Evolutionary conservation across 2,797 vertebrate genomes (phyloP), one percentile per base, ranked within the genome.

Genomic region (Buphagus erythrorhynchus): DNA sequence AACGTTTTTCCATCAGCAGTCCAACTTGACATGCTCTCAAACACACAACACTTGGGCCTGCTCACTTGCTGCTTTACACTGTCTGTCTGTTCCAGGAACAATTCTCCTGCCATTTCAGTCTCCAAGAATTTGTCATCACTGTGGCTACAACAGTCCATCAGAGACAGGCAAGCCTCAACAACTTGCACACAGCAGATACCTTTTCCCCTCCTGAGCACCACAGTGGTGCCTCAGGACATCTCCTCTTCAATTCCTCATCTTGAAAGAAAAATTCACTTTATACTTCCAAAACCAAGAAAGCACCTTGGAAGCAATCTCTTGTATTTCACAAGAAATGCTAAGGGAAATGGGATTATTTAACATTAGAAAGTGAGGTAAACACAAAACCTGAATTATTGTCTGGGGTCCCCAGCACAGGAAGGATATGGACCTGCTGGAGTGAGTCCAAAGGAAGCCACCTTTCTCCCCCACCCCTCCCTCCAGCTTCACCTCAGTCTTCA

Each of bases 151-250:
- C 38, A 31, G 2, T 1, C 26, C 42, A 42, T 43, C 84, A 73
- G 4, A 1, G 13, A 49, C 28, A 26, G 55, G 48, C 21, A 42
- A 62, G 16, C n/a, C 77, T 42, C 38, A 66, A 35, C 33, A 48
- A 15, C 48, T 9, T 20, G 29, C 6, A 79, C 63, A 24, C 63
- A 49, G 46, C 24, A 85, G 25, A 51, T 4, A 29, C 5, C 14
- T 62, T 13, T 46, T 54, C 16, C 33, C 17, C 20, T 74, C 52
- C n/a, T 0, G 0, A 55, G 20, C 25, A 52, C 49, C 1, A 3
- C 35, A 8, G n/a, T 1, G 19, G 21, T 51, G 58, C 40, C 65
- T 69, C 77, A 40, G 48, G 13, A 45, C 36, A 22, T 6, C 26
- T 33, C 55, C 28, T 31, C 59, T 51, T 87, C 86, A n/a, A 11